Conservation (phyloP, 1,140 invertebrate species). For the Pseudomyrmex gracilis region DNA sequence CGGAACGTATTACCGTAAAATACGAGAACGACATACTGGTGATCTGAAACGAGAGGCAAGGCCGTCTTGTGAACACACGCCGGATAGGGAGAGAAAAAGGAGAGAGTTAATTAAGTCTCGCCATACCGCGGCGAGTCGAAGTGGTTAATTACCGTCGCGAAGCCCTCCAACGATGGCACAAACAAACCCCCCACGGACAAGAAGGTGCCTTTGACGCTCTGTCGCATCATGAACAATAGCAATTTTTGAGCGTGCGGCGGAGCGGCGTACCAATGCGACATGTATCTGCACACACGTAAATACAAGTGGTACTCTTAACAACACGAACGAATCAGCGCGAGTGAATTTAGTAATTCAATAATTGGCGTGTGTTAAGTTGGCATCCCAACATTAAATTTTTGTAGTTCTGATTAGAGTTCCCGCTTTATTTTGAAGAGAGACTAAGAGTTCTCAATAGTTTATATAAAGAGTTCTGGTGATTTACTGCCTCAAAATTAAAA, state of each 20-base stretch:
- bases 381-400: too few relatives aligned
- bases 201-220: slow-evolving; percentile 8
- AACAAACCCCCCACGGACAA: slow-evolving; percentile 17
- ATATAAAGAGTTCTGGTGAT: too few relatives aligned
- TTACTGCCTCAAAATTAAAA: too few relatives aligned
- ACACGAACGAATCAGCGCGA: too few relatives aligned
- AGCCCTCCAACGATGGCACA: slow-evolving; percentile 45
- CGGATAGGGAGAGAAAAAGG: not conserved
- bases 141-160: slow-evolving; percentile 40
- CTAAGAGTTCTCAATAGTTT: too few relatives aligned
- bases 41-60: slow-evolving; percentile 31
- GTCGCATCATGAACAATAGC: slow-evolving; percentile 42
- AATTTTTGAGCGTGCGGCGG: slow-evolving; percentile 40
- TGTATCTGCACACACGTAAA: slow-evolving; percentile 14
- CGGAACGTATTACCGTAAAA: slow-evolving; percentile 30
- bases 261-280: slow-evolving; percentile 33
- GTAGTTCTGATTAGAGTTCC: too few relatives aligned
- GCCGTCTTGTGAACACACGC: not conserved
- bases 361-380: too few relatives aligned
- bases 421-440: too few relatives aligned
- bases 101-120: not conserved
- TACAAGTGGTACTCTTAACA: not conserved
- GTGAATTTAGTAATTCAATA: too few relatives aligned
- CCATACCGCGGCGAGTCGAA: not conserved
- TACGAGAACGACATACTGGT: slow-evolving; percentile 31